phyloP scores from a whole-genome alignment of 2,888 invertebrate genomes.

The Eremobia ochroleuca region DNA sequence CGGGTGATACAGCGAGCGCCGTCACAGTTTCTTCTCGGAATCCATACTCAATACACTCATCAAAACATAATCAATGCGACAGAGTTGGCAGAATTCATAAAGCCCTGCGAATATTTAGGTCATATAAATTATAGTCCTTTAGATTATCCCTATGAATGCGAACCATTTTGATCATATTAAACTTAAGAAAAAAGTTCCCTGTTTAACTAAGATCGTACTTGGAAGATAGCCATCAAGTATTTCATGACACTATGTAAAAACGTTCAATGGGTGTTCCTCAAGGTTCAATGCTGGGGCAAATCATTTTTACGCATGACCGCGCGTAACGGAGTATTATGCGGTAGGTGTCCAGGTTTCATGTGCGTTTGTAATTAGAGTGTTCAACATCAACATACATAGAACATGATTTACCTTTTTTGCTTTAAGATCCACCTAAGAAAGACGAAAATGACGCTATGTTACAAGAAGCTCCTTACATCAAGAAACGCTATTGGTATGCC shows the following conservation, averaged over 20 bases:
- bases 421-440: background rate
- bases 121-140: constrained; percentile 23
- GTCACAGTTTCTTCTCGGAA: constrained; percentile 88
- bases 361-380: constrained; percentile 42
- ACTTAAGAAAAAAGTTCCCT: background rate
- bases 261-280: constrained; percentile 36
- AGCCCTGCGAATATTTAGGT: constrained; percentile 42
- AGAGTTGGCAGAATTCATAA: background rate
- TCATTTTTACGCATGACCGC: constrained; percentile 5
- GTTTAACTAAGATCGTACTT: constrained; percentile 26
- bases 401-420: background rate
- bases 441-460: background rate
- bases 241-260: constrained; percentile 7
- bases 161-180: background rate
- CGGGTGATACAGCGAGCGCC: constrained; percentile 85
- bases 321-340: background rate
- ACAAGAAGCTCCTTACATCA: background rate
- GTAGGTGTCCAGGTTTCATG: background rate
- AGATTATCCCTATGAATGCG: constrained; percentile 6
- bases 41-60: constrained; percentile 77
- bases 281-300: constrained; percentile 14
- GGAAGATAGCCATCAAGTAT: constrained; percentile 15
- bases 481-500: background rate
- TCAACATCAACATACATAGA: constrained; percentile 2
- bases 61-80: constrained; percentile 57